Evolutionary conservation across 2,888 invertebrate genomes (phyloP).

Genomic region (Fragum sueziense): DNA sequence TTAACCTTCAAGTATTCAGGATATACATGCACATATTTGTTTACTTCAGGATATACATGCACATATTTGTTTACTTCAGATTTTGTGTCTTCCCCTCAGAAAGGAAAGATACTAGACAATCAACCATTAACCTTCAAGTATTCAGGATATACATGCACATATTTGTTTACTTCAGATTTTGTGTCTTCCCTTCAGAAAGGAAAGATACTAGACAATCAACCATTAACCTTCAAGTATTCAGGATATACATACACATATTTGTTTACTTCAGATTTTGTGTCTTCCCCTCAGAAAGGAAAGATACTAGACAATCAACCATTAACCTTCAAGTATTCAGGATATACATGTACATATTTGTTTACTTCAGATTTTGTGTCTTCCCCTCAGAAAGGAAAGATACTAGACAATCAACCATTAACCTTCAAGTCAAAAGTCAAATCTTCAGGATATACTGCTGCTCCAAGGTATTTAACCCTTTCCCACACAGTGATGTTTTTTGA

Average conservation of each 20-base stretch:
- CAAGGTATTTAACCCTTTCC: too few species aligned
- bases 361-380: constrained; percentile 42
- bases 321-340: constrained; percentile 77
- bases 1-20: too few species aligned
- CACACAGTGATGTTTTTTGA: too few species aligned
- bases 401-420: constrained; percentile 76
- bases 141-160: too few species aligned
- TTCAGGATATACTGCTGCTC: constrained; percentile 78
- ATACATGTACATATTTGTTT: too few species aligned
- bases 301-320: constrained; percentile 74
- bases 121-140: too few species aligned
- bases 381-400: constrained; percentile 60
- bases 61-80: too few species aligned
- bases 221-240: constrained; percentile 77
- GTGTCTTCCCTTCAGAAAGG: constrained; percentile 54
- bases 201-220: constrained; percentile 70
- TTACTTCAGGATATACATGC: too few species aligned
- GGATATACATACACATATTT: too few species aligned
- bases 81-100: too few species aligned
- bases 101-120: too few species aligned
- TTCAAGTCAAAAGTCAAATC: constrained; percentile 78
- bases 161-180: constrained; percentile 39
- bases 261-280: constrained; percentile 40
- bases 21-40: too few species aligned
- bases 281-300: constrained; percentile 54